Percentiles rank a stretch among this genome's conserved stretches.
Conservation (phyloP, 2,888 invertebrate genomes). For the Pseudeuparius sepicola region DNA sequence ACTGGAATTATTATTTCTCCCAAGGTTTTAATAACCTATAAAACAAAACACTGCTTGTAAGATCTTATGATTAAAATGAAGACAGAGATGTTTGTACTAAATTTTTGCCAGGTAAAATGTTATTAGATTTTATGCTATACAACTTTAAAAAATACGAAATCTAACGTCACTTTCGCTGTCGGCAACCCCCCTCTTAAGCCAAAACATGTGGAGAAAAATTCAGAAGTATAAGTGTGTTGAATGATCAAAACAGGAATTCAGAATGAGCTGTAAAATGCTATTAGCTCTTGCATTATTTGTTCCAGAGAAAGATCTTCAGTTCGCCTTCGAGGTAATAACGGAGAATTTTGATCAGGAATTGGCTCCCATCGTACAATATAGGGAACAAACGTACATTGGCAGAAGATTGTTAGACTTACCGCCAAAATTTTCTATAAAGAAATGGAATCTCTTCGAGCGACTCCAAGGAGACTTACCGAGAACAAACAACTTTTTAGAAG, state of each 20-base stretch:
- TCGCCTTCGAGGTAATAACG: neutral
- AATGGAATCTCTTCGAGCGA: neutral
- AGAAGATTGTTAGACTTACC: neutral
- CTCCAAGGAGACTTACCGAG: neutral
- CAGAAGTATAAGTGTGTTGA: neutral
- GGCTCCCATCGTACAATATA: neutral
- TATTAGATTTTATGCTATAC: too few relatives aligned
- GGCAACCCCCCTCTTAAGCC: neutral
- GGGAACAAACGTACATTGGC: constrained; percentile 1
- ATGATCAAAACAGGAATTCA: neutral
- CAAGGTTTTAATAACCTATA: too few relatives aligned
- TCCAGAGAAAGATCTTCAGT: neutral
- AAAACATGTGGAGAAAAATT: constrained; percentile 3
- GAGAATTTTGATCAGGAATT: neutral
- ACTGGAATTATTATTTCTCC: too few relatives aligned
- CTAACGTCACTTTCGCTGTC: too few relatives aligned
- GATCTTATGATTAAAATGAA: too few relatives aligned
- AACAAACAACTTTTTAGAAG: too few relatives aligned
- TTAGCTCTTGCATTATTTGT: neutral
- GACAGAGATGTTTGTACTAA: too few relatives aligned
- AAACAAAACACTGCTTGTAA: too few relatives aligned
- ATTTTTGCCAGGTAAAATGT: too few relatives aligned
- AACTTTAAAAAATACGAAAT: too few relatives aligned
- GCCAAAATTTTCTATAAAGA: neutral
- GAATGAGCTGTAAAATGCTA: constrained; percentile 4